Evolutionary conservation across 2,797 vertebrate species (phyloP), one percentile per base, ranked within the genome.

Genomic region (Fistularia commersonii): DNA sequence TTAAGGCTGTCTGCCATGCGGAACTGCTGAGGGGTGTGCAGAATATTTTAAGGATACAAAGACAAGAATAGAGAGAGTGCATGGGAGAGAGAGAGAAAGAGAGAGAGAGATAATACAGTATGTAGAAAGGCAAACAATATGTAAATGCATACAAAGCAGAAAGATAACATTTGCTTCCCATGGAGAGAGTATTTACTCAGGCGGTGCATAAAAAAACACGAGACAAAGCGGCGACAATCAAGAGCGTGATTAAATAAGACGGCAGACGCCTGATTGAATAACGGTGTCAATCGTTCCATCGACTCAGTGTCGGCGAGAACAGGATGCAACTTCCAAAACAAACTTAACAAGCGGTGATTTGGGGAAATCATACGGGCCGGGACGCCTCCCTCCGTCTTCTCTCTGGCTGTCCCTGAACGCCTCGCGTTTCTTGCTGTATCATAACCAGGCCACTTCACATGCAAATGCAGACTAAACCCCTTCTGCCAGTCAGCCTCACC

Each of bases 1-100:
- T 97, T 95, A 95, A 91, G 90, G 88, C 87, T 83, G 93, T 93
- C 93, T 95, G 93, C 94, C 92, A 93, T 91, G 94, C 87, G 78
- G 92, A 96, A 96, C 94, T 93, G 85, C 87, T 92, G 92, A 91
- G 86, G 91, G 91, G 91, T 92, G 93, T 92, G 91, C 88, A 85
- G 94, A 93, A 93, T 95, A 95, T 95, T 88, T 96, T 94, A 93
- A 94, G 90, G 91, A 90, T 87, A 90, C 82, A 88, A 87, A 89
- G 79, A 69, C 67, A 62, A 54, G 52, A 57, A 41, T 32, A 38
- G 37, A 57, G 55, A 71, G 55, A 46, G 48, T 32, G 51, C 14
- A 38, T 40, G 53, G 44, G 34, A 37, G 35, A 31, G 46, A 41
- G 54, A 15, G 41, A 12, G 50, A 51, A 54, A 53, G 48, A 48